Evolutionary conservation across 2,888 invertebrate species (phyloP).

Genomic region (Tortrix viridana): DNA sequence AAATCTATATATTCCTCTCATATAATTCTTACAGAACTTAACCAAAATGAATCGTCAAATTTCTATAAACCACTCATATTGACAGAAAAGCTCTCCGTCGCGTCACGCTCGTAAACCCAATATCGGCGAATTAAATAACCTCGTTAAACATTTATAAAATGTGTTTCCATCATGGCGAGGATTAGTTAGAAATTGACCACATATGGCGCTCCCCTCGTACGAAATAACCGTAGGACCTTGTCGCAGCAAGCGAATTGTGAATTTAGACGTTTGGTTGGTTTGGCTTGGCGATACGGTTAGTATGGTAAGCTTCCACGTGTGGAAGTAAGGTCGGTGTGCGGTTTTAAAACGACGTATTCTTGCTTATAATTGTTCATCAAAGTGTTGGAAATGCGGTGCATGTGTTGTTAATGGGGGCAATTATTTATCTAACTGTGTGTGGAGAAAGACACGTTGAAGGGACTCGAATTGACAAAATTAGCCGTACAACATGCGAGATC

Average conservation of each 20-base stretch:
- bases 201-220: constrained; percentile 66
- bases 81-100: constrained; percentile 16
- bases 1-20: not conserved
- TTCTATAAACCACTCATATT: constrained; percentile 24
- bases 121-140: constrained; percentile 42
- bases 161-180: constrained; percentile 70
- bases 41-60: not conserved
- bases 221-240: no score
- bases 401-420: constrained; percentile 21
- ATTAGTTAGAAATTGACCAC: constrained; percentile 74
- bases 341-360: constrained; percentile 55
- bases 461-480: no score
- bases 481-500: no score
- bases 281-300: no score
- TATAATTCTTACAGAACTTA: not conserved
- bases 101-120: constrained; percentile 26
- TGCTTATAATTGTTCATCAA: constrained; percentile 29
- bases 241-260: no score
- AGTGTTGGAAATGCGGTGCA: constrained; percentile 18
- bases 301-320: no score
- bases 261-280: no score
- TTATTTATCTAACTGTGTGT: constrained; percentile 41
- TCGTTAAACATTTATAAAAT: constrained; percentile 64
- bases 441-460: constrained; percentile 12
- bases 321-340: constrained; percentile 1